A percentile compares a stretch with the other conserved stretches of the same genome.
Evolutionary conservation across 1,140 invertebrate species (phyloP).

Genomic region (Pseudoatta argentina): DNA sequence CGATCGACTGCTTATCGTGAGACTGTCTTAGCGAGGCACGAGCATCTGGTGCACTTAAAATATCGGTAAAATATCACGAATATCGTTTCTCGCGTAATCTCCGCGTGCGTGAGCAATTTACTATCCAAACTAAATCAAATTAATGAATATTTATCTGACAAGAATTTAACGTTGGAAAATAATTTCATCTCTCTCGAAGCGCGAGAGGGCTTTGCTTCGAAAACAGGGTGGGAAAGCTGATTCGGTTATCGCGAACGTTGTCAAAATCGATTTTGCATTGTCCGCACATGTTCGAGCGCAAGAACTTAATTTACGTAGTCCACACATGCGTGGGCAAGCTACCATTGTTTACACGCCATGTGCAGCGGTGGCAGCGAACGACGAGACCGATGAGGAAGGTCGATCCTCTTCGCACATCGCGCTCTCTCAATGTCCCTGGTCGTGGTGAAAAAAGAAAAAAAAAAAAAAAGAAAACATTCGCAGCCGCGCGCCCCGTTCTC

Average conservation of each 20-base stretch:
- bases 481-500: constrained; percentile 24
- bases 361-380: not conserved
- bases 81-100: not conserved
- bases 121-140: not conserved
- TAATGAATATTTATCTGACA: not conserved
- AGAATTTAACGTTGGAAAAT: constrained; percentile 14
- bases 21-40: not conserved
- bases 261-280: constrained; percentile 51
- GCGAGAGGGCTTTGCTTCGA: not conserved
- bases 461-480: constrained; percentile 18
- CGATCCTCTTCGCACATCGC: not conserved
- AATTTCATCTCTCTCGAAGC: not conserved
- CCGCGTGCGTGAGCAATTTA: not conserved
- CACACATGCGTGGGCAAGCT: not conserved
- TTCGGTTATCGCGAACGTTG: not conserved
- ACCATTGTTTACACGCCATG: constrained; percentile 45
- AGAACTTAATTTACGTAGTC: constrained; percentile 47
- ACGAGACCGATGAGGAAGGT: constrained; percentile 31
- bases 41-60: not conserved
- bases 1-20: not conserved
- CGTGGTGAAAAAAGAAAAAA: not conserved
- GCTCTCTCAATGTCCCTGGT: constrained; percentile 3
- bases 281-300: constrained; percentile 19
- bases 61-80: not conserved
- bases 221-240: not conserved